These are phyloP conservation scores for Pseudopipra pipra DNA, from an alignment of 2,113 vertebrate species.

Conservation along the genomic window DNA sequence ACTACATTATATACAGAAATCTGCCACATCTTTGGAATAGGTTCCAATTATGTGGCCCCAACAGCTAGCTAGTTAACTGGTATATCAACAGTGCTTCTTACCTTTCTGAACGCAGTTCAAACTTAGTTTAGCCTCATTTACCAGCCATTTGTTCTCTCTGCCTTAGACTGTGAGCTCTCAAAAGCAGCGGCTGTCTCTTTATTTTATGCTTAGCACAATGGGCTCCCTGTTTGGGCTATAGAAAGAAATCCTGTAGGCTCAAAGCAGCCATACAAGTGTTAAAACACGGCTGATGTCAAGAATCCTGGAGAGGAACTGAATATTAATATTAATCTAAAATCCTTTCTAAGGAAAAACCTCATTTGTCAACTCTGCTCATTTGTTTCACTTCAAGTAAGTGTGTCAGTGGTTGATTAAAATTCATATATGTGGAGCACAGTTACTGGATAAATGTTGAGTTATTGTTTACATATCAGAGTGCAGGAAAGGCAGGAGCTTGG, in stretches of 20 bases:
- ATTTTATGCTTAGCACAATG: neutral
- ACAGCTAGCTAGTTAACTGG: neutral
- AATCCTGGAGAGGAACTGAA: slow-evolving; percentile 30
- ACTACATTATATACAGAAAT: neutral
- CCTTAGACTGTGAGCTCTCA: neutral
- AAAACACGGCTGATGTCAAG: neutral
- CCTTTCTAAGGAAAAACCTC: slow-evolving; percentile 25
- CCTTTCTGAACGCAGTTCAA: neutral
- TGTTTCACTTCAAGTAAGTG: slow-evolving; percentile 41
- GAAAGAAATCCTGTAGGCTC: neutral
- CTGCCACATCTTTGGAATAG: neutral
- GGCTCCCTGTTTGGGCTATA: neutral
- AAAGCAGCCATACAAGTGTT: neutral
- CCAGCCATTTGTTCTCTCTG: neutral
- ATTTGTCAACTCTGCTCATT: slow-evolving; percentile 42
- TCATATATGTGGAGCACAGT: slow-evolving; percentile 35
- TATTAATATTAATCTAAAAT: slow-evolving; percentile 33
- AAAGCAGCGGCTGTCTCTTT: neutral
- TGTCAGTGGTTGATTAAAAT: slow-evolving; percentile 55
- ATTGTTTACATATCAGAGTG: slow-evolving; percentile 30
- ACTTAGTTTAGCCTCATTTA: neutral
- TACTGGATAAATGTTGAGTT: slow-evolving; percentile 9
- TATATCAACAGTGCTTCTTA: neutral
- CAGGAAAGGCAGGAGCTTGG: neutral
- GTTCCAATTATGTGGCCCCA: neutral